These are phyloP conservation scores for Penaeus monodon DNA, from an alignment of 2,888 invertebrate genomes.

Conservation along the genomic window DNA sequence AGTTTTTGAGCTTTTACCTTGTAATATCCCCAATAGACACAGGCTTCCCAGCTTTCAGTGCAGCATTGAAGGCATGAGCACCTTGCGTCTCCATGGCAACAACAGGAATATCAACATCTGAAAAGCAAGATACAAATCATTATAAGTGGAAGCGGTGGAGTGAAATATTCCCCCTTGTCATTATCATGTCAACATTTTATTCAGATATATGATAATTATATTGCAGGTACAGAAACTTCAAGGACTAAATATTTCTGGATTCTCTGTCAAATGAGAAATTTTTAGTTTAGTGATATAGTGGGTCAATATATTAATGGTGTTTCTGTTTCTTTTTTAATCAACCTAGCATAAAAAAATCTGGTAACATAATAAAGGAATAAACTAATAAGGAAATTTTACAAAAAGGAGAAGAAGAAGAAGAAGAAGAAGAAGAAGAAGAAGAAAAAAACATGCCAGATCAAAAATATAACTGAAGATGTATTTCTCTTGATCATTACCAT, in stretches of 20 bases:
- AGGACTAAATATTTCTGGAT: neutral
- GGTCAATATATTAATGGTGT: too few species aligned
- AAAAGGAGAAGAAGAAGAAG: too few species aligned
- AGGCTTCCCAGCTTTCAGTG: slow-evolving; percentile 69
- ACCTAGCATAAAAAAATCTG: neutral
- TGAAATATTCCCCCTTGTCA: too few species aligned
- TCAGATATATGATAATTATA: too few species aligned
- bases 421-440: too few species aligned
- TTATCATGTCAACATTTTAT: too few species aligned
- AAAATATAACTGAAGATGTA: too few species aligned
- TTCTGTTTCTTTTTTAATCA: too few species aligned
- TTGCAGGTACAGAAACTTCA: neutral
- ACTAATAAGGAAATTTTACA: neutral
- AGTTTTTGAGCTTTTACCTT: slow-evolving; percentile 28
- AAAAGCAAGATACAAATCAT: neutral
- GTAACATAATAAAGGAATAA: neutral
- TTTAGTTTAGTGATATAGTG: neutral
- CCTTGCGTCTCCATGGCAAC: slow-evolving; percentile 73
- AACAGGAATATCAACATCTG: slow-evolving; percentile 69
- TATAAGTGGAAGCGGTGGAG: neutral
- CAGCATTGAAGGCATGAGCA: slow-evolving; percentile 70
- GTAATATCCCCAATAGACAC: slow-evolving; percentile 70
- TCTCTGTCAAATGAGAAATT: neutral
- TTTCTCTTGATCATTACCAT: slow-evolving; percentile 42
- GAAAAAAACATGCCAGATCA: too few species aligned